Percentiles rank a stretch among this genome's conserved stretches.
Conservation (phyloP, 2,113 vertebrate species). For the Clarias batrachus region DNA sequence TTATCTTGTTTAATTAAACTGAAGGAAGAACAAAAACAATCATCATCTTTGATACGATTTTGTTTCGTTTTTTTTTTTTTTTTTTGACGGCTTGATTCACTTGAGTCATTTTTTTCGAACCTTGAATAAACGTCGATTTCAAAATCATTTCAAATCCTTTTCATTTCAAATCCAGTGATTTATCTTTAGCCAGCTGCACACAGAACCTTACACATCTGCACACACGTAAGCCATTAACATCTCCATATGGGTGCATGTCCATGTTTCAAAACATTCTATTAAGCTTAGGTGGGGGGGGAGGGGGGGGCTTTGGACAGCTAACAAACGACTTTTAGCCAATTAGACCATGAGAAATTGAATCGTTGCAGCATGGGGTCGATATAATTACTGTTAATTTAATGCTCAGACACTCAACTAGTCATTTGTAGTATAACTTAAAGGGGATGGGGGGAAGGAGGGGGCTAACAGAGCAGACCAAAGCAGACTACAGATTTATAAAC, state of each 20-base stretch:
- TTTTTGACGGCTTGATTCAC: neutral
- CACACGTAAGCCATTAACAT: constrained; percentile 47
- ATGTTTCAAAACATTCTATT: constrained; percentile 41
- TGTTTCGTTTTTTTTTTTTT: neutral
- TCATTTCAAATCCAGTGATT: neutral
- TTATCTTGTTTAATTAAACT: neutral
- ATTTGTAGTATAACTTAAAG: constrained; percentile 89
- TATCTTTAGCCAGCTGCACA: neutral
- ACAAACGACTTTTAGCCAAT: constrained; percentile 88
- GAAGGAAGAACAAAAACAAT: neutral
- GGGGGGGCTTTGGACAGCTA: constrained; percentile 78
- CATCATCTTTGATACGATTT: neutral
- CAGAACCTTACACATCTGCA: constrained; percentile 29
- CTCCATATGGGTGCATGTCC: constrained; percentile 36
- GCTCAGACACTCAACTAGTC: constrained; percentile 96
- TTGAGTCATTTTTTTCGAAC: too few species aligned
- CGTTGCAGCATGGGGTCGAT: constrained; percentile 90
- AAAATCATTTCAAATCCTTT: neutral
- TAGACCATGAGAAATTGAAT: constrained; percentile 97
- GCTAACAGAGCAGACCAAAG: constrained; percentile 69
- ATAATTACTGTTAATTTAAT: constrained; percentile 99
- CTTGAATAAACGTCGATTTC: neutral
- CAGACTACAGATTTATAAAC: constrained; percentile 78
- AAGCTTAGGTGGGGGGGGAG: constrained; percentile 58
- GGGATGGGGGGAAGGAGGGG: constrained; percentile 56